Conservation (phyloP, 2,797 vertebrate genomes). For the Tapera naevia region DNA sequence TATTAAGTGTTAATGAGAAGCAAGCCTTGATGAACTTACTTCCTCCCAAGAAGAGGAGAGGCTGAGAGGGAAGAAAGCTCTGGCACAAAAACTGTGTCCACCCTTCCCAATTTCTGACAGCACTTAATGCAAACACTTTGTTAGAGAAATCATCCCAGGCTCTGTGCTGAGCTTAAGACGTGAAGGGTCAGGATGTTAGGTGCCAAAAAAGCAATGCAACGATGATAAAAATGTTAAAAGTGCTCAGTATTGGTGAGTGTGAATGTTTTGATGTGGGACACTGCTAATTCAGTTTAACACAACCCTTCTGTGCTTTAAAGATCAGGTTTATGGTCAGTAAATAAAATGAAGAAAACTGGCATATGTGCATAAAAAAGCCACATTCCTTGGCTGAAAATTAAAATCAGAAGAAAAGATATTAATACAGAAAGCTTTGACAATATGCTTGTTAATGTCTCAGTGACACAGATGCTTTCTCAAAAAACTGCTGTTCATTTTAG, state of each 20-base stretch:
- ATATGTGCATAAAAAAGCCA: neutral
- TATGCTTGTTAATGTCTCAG: neutral
- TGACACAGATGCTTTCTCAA: neutral
- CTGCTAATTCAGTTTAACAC: neutral
- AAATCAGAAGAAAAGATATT: neutral
- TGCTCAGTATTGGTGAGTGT: neutral
- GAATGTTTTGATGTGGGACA: neutral
- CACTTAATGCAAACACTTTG: neutral
- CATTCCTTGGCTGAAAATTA: neutral
- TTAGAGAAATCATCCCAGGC: neutral
- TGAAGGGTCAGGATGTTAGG: neutral
- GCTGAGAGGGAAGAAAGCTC: neutral
- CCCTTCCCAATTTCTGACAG: neutral
- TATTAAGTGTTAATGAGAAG: conserved; percentile 55
- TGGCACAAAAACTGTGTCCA: neutral
- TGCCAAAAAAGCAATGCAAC: neutral
- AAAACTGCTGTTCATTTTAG: neutral
- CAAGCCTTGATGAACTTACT: conserved; percentile 11
- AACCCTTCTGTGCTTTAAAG: neutral
- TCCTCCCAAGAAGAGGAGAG: neutral
- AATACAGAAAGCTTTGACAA: neutral
- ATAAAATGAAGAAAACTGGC: neutral
- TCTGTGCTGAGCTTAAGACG: neutral
- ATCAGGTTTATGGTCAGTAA: neutral
- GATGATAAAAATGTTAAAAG: neutral